Base-by-base conservation (phyloP, 2,797 vertebrate species). In the Hipposideros larvatus region DNA sequence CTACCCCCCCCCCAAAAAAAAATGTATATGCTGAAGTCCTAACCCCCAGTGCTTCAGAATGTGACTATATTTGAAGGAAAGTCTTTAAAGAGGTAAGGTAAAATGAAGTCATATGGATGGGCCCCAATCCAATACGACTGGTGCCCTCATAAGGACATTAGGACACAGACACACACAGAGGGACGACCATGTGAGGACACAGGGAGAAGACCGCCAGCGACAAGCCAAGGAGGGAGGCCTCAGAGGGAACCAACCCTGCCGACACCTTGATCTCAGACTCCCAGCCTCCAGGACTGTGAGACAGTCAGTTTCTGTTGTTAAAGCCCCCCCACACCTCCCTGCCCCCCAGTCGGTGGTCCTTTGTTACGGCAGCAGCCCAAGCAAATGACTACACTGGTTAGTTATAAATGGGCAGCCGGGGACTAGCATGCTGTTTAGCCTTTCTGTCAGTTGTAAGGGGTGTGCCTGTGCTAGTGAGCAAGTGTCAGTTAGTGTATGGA, bases 321-420 rank as follows among this genome's bases (percentile, higher is more conserved):
- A 28, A 80, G 59, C 28, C 57, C 7, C 22, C 55, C 53, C 6
- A 0, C n/a, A n/a, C n/a, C n/a, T n/a, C n/a, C n/a, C n/a, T n/a
- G n/a, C 57, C 7, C 22, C 55, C 53, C 6, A 0, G 37, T 11
- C 43, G 28, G 7, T 0, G 5, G 19, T 7, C 7, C 14, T 43
- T 4, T 21, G 48, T 31, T 26, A 15, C 1, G 24, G 37, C 48
- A 77, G 48, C 46, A 31, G 16, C 41, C 51, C 21, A 2, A 7
- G 63, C 18, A 34, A 48, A 18, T 0, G 7, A 16, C 41, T 0
- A 13, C 0, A 4, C 65, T 6, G 4, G 68, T 46, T 7, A 2
- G 11, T 10, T 37, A 43, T 4, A 19, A 19, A 22, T 0, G 11
- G 19, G 9, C 37, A 24, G 9, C 6, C 0, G 13, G 48, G 87